These are phyloP conservation scores for Parasteatoda tepidariorum DNA, from an alignment of 1,140 invertebrate genomes.

Conservation along the genomic window DNA sequence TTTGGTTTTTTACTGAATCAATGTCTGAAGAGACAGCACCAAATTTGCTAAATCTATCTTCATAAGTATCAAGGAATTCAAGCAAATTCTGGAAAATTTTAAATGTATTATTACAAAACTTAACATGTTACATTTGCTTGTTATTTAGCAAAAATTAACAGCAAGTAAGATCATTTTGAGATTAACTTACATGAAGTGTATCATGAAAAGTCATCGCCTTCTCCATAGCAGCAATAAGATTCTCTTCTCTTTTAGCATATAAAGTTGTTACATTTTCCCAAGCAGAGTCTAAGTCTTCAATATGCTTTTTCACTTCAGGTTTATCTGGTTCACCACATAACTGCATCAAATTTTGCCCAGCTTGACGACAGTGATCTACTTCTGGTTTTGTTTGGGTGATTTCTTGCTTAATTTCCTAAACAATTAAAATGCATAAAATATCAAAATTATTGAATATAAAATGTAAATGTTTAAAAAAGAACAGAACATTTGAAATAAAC, in stretches of 20 bases:
- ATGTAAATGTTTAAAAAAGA: not conserved
- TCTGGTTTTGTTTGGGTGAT: conserved; percentile 93
- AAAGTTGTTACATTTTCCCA: conserved; percentile 95
- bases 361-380: conserved; percentile 90
- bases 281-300: conserved; percentile 92
- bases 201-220: conserved; percentile 99
- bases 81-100: conserved; percentile 75
- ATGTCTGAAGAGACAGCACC: conserved; percentile 92
- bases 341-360: conserved; percentile 90
- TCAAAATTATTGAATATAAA: not conserved
- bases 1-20: conserved; percentile 93
- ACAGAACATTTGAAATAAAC: not conserved
- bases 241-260: conserved; percentile 92
- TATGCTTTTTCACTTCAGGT: conserved; percentile 96
- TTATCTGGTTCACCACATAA: conserved; percentile 95
- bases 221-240: conserved; percentile 96
- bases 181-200: conserved; percentile 76
- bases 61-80: conserved; percentile 89
- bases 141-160: too few species aligned
- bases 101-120: not conserved
- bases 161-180: too few species aligned
- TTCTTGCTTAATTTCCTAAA: conserved; percentile 88
- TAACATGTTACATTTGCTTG: too few species aligned
- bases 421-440: not conserved
- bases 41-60: conserved; percentile 84